Evolutionary conservation across 1,140 invertebrate genomes (phyloP).

Genomic region (Fopius arisanus): DNA sequence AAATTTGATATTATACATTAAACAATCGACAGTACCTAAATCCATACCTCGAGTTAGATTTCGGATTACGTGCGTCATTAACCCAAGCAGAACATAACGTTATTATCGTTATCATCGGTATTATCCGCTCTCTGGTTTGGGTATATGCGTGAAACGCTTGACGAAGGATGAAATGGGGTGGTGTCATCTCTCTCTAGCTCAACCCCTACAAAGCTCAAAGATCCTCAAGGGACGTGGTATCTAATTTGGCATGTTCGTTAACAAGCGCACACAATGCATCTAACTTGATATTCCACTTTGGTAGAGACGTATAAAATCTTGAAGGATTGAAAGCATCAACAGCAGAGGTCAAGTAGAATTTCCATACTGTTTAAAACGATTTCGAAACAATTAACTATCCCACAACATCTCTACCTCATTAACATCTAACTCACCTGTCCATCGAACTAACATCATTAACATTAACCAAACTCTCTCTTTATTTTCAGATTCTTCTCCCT

Average conservation of each 20-base stretch:
- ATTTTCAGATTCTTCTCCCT: slow-evolving; percentile 47
- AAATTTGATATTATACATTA: background rate
- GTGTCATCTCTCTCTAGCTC: background rate
- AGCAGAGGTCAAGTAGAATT: too few relatives aligned
- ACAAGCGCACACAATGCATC: slow-evolving; percentile 14
- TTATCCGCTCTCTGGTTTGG: background rate
- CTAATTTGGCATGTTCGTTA: slow-evolving; percentile 19
- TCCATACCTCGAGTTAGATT: background rate
- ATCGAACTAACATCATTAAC: slow-evolving; percentile 40
- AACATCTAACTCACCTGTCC: background rate
- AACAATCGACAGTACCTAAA: background rate
- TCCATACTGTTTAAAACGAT: too few relatives aligned
- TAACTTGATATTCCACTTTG: background rate
- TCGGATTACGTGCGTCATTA: slow-evolving; percentile 5
- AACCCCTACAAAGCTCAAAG: slow-evolving; percentile 1
- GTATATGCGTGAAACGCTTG: background rate
- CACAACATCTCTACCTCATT: too few relatives aligned
- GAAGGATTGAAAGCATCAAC: too few relatives aligned
- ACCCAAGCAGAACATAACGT: slow-evolving; percentile 7
- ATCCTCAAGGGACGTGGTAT: slow-evolving; percentile 8
- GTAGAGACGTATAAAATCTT: background rate
- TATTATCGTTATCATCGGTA: slow-evolving; percentile 12
- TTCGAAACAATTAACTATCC: too few relatives aligned
- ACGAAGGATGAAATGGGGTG: background rate
- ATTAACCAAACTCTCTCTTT: slow-evolving; percentile 42